phyloP scores from a whole-genome alignment of 2,113 vertebrate genomes.

The Anthoscopus minutus region DNA sequence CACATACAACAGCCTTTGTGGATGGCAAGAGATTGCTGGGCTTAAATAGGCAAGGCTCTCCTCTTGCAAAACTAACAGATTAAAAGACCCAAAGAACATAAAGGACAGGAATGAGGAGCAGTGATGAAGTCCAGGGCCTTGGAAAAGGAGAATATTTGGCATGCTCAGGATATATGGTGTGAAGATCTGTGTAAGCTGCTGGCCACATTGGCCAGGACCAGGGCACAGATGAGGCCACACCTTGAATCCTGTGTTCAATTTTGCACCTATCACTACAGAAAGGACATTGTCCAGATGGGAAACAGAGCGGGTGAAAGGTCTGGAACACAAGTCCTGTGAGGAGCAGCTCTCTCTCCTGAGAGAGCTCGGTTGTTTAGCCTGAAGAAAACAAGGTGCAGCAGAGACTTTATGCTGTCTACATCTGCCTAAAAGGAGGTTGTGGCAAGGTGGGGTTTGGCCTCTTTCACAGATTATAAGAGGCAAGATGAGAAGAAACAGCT shows the following conservation, averaged over 20 bases:
- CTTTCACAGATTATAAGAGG: neutral
- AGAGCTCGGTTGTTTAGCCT: neutral
- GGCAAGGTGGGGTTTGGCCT: accelerated
- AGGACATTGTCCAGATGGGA: neutral
- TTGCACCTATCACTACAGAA: neutral
- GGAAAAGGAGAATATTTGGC: neutral
- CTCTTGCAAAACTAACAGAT: neutral
- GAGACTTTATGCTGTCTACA: neutral
- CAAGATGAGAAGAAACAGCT: neutral
- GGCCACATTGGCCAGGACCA: neutral
- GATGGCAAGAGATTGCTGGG: neutral
- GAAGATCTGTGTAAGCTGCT: neutral
- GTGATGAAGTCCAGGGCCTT: neutral
- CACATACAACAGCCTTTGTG: neutral
- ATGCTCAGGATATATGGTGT: neutral
- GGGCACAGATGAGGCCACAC: neutral
- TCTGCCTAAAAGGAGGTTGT: neutral
- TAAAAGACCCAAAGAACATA: neutral
- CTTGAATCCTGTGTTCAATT: neutral
- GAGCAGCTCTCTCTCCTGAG: accelerated
- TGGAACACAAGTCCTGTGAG: neutral
- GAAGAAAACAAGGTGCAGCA: neutral
- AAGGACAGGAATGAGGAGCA: neutral
- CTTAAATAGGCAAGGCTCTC: neutral
- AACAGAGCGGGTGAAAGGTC: accelerated